phyloP scores from a whole-genome alignment of 2,797 vertebrate genomes.

The Centropyge bicolor region DNA sequence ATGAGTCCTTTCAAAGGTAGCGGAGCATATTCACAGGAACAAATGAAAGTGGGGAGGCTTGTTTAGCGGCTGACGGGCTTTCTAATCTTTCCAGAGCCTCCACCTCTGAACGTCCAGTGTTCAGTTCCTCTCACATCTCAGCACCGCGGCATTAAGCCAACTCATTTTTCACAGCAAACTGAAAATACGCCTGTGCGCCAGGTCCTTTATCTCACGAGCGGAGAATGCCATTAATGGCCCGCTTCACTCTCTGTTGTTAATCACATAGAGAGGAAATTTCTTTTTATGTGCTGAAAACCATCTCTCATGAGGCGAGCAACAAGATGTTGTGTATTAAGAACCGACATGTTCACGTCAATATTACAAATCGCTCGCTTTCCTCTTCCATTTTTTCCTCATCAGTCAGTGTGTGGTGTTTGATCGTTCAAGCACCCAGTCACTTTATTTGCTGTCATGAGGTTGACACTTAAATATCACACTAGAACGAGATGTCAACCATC shows the following conservation, averaged over 20 bases:
- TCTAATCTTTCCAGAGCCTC: constrained; percentile 55
- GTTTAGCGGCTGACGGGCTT: constrained; percentile 50
- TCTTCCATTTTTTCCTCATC: constrained; percentile 5
- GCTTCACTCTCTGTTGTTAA: constrained; percentile 60
- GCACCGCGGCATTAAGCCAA: constrained; percentile 41
- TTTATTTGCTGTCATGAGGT: constrained; percentile 12
- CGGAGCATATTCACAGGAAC: constrained; percentile 40
- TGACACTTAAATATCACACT: constrained; percentile 35
- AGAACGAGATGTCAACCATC: constrained; percentile 19
- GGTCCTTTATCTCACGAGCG: constrained; percentile 60
- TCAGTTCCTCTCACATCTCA: constrained; percentile 38
- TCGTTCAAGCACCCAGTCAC: neutral
- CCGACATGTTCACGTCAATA: constrained; percentile 46
- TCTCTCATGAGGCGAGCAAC: constrained; percentile 42
- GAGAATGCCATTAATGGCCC: constrained; percentile 60
- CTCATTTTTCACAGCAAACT: constrained; percentile 66
- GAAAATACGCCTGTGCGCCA: constrained; percentile 47
- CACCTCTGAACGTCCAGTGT: constrained; percentile 44
- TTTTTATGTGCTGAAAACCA: constrained; percentile 50
- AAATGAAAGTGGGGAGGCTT: constrained; percentile 55
- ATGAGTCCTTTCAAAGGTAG: constrained; percentile 50
- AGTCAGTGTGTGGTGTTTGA: constrained; percentile 2
- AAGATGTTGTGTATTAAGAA: constrained; percentile 27
- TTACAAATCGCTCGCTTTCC: constrained; percentile 30
- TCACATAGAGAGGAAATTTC: constrained; percentile 65